Evolutionary conservation across 2,797 vertebrate species (phyloP).

Genomic region (Antennarius maculatus): DNA sequence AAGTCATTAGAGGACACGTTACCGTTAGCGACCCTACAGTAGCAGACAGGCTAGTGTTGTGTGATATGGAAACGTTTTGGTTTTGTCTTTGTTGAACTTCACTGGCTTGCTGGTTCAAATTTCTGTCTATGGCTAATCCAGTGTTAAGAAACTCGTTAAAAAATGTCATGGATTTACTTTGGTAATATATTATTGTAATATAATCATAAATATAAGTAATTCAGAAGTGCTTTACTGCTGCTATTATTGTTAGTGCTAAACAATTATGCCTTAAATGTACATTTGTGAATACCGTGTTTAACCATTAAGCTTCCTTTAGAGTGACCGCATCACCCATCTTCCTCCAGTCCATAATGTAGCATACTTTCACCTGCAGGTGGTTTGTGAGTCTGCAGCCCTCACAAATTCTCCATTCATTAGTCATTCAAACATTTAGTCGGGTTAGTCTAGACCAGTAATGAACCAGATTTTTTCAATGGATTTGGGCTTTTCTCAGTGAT

Average conservation of each 20-base stretch:
- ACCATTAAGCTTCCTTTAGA: conserved; percentile 76
- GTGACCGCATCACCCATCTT: conserved; percentile 83
- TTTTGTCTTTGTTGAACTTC: conserved; percentile 45
- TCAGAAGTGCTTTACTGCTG: conserved; percentile 89
- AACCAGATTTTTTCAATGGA: background rate
- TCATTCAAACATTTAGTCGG: background rate
- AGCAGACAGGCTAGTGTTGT: conserved; percentile 52
- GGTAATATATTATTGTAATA: conserved; percentile 82
- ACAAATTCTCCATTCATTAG: conserved; percentile 57
- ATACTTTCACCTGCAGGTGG: conserved; percentile 82
- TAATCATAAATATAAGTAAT: conserved; percentile 80
- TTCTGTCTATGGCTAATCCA: conserved; percentile 50
- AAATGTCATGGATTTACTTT: conserved; percentile 74
- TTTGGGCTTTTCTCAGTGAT: background rate
- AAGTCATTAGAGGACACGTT: conserved; percentile 44
- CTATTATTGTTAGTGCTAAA: conserved; percentile 87
- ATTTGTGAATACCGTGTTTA: conserved; percentile 85
- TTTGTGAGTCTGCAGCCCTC: conserved; percentile 64
- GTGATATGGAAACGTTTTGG: conserved; percentile 43
- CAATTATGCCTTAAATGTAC: conserved; percentile 87
- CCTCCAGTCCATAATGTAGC: conserved; percentile 78
- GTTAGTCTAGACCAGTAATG: conserved; percentile 3
- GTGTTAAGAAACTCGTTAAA: conserved; percentile 41
- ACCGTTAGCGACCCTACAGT: conserved; percentile 49
- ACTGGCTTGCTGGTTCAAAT: conserved; percentile 45